Conservation (phyloP, 2,797 vertebrate genomes). For the Lutjanus argentimaculatus region DNA sequence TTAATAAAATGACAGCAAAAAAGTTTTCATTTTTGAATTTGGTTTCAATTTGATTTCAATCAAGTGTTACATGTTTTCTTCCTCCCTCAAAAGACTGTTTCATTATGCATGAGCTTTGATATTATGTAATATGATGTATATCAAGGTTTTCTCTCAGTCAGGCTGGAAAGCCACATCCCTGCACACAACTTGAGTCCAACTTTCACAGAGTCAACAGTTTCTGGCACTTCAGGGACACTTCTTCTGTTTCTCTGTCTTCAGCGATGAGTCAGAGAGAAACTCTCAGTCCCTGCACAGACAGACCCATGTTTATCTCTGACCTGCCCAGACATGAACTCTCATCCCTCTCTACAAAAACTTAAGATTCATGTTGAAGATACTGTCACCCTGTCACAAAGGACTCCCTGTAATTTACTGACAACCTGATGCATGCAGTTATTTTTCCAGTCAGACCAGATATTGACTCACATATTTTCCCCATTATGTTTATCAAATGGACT, state of each 20-base stretch:
- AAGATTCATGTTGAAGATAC: conserved; percentile 30
- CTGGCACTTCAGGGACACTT: conserved; percentile 26
- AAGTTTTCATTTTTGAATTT: not conserved
- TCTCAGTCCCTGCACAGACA: conserved; percentile 22
- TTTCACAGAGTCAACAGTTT: conserved; percentile 23
- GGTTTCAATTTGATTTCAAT: not conserved
- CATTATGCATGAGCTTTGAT: not conserved
- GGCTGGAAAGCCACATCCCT: conserved; percentile 9
- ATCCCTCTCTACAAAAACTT: conserved; percentile 12
- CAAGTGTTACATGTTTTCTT: conserved; percentile 1
- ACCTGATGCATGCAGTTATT: conserved; percentile 1
- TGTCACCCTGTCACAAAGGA: conserved; percentile 42
- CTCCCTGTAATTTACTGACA: conserved; percentile 18
- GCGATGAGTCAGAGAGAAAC: conserved; percentile 42
- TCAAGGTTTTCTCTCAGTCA: conserved; percentile 7
- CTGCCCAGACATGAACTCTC: conserved; percentile 68
- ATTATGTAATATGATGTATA: not conserved
- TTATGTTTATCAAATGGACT: not conserved
- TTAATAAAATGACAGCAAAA: not conserved
- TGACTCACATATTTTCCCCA: conserved; percentile 13
- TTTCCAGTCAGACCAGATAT: conserved; percentile 50
- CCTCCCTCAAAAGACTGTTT: not conserved
- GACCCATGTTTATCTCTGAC: conserved; percentile 44
- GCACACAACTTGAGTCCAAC: not conserved
- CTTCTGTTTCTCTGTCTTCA: conserved; percentile 2